Evolutionary conservation across 2,888 invertebrate genomes (phyloP).

Genomic region (Agrenia bidenticulata): DNA sequence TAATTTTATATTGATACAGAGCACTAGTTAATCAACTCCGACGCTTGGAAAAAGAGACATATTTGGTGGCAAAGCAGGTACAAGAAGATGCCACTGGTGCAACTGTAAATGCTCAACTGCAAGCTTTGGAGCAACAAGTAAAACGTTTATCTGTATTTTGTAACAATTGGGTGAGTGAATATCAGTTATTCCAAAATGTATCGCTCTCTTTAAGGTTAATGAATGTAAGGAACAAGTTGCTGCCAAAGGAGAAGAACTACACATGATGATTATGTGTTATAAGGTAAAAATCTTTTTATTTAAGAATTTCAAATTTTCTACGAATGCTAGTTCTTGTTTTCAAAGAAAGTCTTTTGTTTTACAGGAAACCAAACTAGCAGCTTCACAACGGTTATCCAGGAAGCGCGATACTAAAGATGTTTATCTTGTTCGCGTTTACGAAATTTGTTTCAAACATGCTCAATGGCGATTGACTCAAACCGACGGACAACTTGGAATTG

Average conservation of each 20-base stretch:
- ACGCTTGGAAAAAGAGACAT: conserved; percentile 84
- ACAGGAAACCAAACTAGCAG: conserved; percentile 52
- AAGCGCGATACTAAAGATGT: conserved; percentile 67
- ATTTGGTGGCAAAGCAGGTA: conserved; percentile 77
- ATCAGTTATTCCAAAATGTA: not conserved
- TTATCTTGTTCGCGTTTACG: conserved; percentile 75
- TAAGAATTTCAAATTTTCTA: conserved; percentile 12
- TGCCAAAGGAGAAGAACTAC: conserved; percentile 86
- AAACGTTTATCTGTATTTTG: not conserved
- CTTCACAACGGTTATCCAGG: conserved; percentile 50
- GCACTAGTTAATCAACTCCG: conserved; percentile 75
- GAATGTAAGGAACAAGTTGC: conserved; percentile 87
- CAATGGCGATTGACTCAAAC: conserved; percentile 97
- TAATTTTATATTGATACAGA: too few species aligned
- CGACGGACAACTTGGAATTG: conserved; percentile 96
- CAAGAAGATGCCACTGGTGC: conserved; percentile 63
- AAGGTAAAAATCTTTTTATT: too few species aligned
- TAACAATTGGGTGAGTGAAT: not conserved
- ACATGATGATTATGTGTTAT: conserved; percentile 91
- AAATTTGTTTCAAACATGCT: conserved; percentile 98
- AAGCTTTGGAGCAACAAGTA: conserved; percentile 70
- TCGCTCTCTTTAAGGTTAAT: conserved; percentile 65
- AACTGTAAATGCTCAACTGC: conserved; percentile 66
- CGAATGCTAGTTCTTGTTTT: not conserved
- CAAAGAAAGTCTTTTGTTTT: too few species aligned